Conservation (phyloP, 2,113 vertebrate genomes). For the Mormyrus iriodes region DNA sequence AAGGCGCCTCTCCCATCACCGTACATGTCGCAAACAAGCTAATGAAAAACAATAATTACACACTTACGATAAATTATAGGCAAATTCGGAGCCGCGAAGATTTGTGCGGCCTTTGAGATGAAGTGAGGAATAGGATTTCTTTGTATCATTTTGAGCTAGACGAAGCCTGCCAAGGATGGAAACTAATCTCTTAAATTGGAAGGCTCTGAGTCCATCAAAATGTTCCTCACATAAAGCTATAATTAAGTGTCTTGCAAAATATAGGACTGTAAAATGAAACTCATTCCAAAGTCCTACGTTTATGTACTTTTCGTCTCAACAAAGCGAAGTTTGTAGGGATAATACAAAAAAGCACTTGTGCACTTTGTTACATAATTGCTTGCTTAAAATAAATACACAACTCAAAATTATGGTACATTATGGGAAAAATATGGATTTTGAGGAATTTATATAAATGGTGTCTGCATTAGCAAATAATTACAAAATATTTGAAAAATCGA, state of each 20-base stretch:
- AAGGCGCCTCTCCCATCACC: background rate
- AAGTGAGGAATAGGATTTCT: conserved; percentile 36
- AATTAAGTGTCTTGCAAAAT: conserved; percentile 74
- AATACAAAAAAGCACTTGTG: background rate
- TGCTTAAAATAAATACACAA: conserved; percentile 20
- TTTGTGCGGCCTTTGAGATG: conserved; percentile 15
- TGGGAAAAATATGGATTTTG: background rate
- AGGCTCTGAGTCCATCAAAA: conserved; percentile 57
- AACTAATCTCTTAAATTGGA: conserved; percentile 63
- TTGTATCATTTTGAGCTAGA: conserved; percentile 22
- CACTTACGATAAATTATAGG: background rate
- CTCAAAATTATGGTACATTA: conserved; percentile 23
- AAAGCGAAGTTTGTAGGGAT: conserved; percentile 42
- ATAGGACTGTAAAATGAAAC: conserved; percentile 68
- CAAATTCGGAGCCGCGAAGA: conserved; percentile 2
- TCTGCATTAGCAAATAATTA: background rate
- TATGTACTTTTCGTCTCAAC: conserved; percentile 59
- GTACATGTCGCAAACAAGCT: conserved; percentile 19
- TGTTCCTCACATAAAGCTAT: conserved; percentile 62
- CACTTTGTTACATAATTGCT: conserved; percentile 18
- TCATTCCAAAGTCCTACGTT: conserved; percentile 59
- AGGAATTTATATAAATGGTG: background rate
- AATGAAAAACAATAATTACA: conserved; percentile 27
- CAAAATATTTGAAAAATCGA: background rate
- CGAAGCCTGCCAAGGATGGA: conserved; percentile 60